A percentile compares a stretch with the other conserved stretches of the same genome.
phyloP scores from a whole-genome alignment of 2,113 vertebrate genomes.

The Pionites leucogaster region DNA sequence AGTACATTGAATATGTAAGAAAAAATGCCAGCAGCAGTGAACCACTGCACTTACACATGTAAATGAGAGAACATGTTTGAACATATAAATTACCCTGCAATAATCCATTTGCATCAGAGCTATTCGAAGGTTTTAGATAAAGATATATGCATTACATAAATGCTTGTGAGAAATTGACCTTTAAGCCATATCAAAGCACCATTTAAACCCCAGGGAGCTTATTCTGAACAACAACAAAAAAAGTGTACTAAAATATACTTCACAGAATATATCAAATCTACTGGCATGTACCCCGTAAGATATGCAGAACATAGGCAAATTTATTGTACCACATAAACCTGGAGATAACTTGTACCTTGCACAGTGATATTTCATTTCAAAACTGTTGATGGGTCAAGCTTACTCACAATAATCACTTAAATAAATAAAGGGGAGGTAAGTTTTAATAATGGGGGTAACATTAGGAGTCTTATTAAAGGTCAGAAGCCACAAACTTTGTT shows the following conservation, averaged over 20 bases:
- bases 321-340: neutral
- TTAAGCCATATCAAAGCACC: conserved; percentile 1
- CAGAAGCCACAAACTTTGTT: neutral
- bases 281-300: neutral
- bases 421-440: neutral
- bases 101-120: conserved; percentile 43
- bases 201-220: neutral
- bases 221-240: neutral
- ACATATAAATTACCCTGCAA: conserved; percentile 40
- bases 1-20: neutral
- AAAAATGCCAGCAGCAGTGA: neutral
- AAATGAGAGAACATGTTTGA: conserved; percentile 19
- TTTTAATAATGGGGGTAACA: neutral
- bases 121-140: neutral
- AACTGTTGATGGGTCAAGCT: neutral
- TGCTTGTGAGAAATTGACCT: conserved; percentile 9
- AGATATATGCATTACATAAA: neutral
- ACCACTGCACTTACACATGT: neutral
- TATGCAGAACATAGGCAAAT: neutral
- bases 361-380: neutral
- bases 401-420: neutral
- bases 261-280: neutral
- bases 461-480: neutral
- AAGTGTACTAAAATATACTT: neutral
- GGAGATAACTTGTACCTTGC: neutral